These are phyloP conservation scores for Amphipyra tragopoginis DNA, from an alignment of 2,888 invertebrate genomes.

Conservation along the genomic window DNA sequence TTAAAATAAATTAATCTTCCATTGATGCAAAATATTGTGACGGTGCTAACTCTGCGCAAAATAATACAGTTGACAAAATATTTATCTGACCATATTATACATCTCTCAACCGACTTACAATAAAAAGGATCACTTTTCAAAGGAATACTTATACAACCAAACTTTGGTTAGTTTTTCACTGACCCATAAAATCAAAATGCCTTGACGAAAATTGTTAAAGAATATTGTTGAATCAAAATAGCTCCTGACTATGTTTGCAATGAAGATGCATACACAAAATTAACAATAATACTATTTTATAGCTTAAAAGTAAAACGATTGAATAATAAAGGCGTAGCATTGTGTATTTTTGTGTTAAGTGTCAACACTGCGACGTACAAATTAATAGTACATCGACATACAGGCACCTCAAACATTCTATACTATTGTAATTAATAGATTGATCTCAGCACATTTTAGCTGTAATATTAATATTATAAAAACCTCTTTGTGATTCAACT, in stretches of 20 bases:
- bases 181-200: conserved; percentile 25
- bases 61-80: conserved; percentile 29
- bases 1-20: conserved; percentile 70
- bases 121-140: conserved; percentile 24
- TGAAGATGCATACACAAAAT: conserved; percentile 53
- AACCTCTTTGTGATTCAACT: conserved; percentile 39
- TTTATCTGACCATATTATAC: conserved; percentile 35
- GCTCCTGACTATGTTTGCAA: conserved; percentile 17
- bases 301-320: conserved; percentile 59
- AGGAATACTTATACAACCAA: conserved; percentile 45
- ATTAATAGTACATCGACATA: conserved; percentile 46
- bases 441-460: conserved; percentile 62
- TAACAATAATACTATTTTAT: conserved; percentile 66
- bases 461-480: conserved; percentile 24
- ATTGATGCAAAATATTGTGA: conserved; percentile 57
- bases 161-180: conserved; percentile 40
- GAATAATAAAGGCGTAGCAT: conserved; percentile 56
- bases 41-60: conserved; percentile 41
- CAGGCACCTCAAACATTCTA: conserved; percentile 65
- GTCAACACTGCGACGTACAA: conserved; percentile 22
- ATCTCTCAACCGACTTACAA: conserved; percentile 47
- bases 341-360: conserved; percentile 30
- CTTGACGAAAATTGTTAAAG: conserved; percentile 19
- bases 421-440: conserved; percentile 53
- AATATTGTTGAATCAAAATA: conserved; percentile 32